These are phyloP conservation scores for western clawed frog (Xenopus tropicalis) DNA, from an alignment of 2,113 vertebrate species.

Conservation along the genomic window UCB_Xtro_10.0 CM004450.2:111193001-111193500, in stretches of 20 bases:
- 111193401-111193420: too few species aligned
- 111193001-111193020: constrained; percentile 65
- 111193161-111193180: constrained; percentile 67
- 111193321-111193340: too few species aligned
- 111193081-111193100: constrained; percentile 63
- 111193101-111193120: constrained; percentile 73
- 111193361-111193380: too few species aligned
- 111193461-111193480: too few species aligned
- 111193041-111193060: constrained; percentile 66
- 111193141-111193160: constrained; percentile 74
- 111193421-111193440: too few species aligned
- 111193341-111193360: too few species aligned
- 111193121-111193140: constrained; percentile 73
- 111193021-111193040: constrained; percentile 72
- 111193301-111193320: too few species aligned
- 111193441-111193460: too few species aligned
- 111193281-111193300: too few species aligned
- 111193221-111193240: constrained; percentile 65
- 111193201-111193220: constrained; percentile 60
- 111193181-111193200: constrained; percentile 75
- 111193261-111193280: not conserved
- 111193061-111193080: constrained; percentile 64
- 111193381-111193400: too few species aligned
- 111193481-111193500: too few species aligned
- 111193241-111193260: constrained; percentile 48